These are phyloP conservation scores for Oegoconia quadripuncta DNA, from an alignment of 2,888 invertebrate species.

Conservation along the genomic window DNA sequence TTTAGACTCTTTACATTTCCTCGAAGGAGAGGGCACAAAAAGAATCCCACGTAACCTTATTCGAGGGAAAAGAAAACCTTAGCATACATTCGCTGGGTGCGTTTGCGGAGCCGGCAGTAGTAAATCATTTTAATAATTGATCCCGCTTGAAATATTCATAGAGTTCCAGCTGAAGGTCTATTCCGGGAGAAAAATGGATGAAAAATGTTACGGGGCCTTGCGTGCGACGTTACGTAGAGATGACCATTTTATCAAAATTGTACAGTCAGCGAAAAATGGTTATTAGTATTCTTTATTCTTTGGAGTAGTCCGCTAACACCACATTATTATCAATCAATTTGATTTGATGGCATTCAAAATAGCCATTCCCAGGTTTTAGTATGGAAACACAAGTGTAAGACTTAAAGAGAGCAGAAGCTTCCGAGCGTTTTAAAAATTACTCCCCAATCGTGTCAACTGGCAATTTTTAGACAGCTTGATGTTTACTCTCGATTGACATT, in stretches of 20 bases:
- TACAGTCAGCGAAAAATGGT: too few relatives aligned
- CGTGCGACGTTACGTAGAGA: slow-evolving; percentile 47
- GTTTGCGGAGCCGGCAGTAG: slow-evolving; percentile 50
- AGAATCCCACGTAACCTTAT: slow-evolving; percentile 31
- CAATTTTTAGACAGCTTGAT: too few relatives aligned
- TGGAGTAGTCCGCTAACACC: too few relatives aligned
- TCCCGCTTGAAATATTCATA: slow-evolving; percentile 73
- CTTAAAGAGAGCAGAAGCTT: too few relatives aligned
- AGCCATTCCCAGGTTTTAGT: too few relatives aligned
- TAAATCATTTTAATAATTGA: slow-evolving; percentile 79
- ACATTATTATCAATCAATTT: too few relatives aligned
- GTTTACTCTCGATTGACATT: too few relatives aligned
- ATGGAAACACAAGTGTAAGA: too few relatives aligned
- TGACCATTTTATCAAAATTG: slow-evolving; percentile 58
- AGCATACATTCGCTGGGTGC: slow-evolving; percentile 40
- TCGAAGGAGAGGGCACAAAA: slow-evolving; percentile 15
- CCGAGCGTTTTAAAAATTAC: too few relatives aligned
- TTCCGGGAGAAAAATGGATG: slow-evolving; percentile 59
- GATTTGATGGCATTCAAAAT: too few relatives aligned
- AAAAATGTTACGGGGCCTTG: slow-evolving; percentile 63
- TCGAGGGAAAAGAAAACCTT: slow-evolving; percentile 34
- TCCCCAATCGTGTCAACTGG: too few relatives aligned
- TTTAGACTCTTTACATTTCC: slow-evolving; percentile 19
- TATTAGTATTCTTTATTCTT: too few relatives aligned
- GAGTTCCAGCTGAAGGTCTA: slow-evolving; percentile 60